Percentiles rank a stretch among this genome's conserved stretches.
Evolutionary conservation across 2,113 vertebrate genomes (phyloP).

Genomic region (Triplophysa dalaica): DNA sequence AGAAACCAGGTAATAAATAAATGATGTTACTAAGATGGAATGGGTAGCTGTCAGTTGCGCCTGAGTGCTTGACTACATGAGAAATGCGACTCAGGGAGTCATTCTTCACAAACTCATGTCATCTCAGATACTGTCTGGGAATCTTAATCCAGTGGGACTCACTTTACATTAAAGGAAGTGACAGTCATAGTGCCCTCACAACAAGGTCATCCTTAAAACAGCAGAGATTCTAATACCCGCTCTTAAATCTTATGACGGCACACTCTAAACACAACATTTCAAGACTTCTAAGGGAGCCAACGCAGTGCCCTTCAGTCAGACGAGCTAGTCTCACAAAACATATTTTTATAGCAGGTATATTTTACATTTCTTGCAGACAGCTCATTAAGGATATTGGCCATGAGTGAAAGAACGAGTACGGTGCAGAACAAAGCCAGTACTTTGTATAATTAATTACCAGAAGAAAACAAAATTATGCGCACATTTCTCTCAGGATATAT

Average conservation of each 20-base stretch:
- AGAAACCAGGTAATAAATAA: background rate
- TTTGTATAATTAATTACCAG: slow-evolving; percentile 29
- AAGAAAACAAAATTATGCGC: slow-evolving; percentile 9
- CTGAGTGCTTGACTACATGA: slow-evolving; percentile 1
- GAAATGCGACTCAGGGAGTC: background rate
- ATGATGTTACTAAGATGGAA: background rate
- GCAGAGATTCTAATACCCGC: slow-evolving; percentile 26
- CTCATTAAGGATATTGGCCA: slow-evolving; percentile 48
- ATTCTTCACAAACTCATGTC: slow-evolving; percentile 33
- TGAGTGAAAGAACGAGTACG: slow-evolving; percentile 21
- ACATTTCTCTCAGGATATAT: slow-evolving; percentile 17
- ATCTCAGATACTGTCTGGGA: slow-evolving; percentile 14
- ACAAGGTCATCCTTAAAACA: slow-evolving; percentile 30
- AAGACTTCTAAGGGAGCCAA: background rate
- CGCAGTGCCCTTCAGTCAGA: background rate
- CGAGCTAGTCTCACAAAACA: background rate
- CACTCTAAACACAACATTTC: background rate
- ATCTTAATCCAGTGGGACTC: background rate
- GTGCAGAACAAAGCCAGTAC: background rate
- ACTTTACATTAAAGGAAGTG: slow-evolving; percentile 3
- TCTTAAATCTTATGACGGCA: slow-evolving; percentile 18
- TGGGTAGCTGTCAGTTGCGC: background rate
- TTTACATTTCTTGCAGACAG: slow-evolving; percentile 30
- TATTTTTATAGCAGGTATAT: slow-evolving; percentile 12
- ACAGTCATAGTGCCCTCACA: slow-evolving; percentile 16